A percentile compares a stretch with the other conserved stretches of the same genome.
Conservation (phyloP, 1,140 invertebrate genomes). For the Drosophila tsacasi region DNA sequence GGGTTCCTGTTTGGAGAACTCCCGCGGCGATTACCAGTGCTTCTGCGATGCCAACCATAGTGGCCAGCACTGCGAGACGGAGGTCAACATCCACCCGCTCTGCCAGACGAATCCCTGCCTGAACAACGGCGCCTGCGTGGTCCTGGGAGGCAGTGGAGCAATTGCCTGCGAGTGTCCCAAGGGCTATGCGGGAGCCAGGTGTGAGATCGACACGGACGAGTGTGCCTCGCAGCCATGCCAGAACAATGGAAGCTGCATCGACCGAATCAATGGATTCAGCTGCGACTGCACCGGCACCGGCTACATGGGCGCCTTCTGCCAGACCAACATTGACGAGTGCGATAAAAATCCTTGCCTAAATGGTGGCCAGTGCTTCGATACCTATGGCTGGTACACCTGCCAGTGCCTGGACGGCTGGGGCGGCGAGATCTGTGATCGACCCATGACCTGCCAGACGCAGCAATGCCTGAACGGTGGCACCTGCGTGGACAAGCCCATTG, state of each 20-base stretch:
- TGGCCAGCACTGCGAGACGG: conserved; percentile 92
- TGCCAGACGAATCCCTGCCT: conserved; percentile 91
- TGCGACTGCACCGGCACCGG: conserved; percentile 91
- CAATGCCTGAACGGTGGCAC: conserved; percentile 89
- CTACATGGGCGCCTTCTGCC: conserved; percentile 92
- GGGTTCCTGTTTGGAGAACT: conserved; percentile 90
- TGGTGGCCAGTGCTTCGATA: conserved; percentile 91
- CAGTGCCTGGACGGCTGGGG: conserved; percentile 93
- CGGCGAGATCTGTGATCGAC: conserved; percentile 88
- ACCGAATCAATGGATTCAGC: conserved; percentile 91
- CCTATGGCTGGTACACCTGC: conserved; percentile 93
- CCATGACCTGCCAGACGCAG: conserved; percentile 87
- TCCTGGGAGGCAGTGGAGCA: conserved; percentile 86
- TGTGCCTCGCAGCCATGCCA: conserved; percentile 91
- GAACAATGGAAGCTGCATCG: conserved; percentile 93
- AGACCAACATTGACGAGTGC: conserved; percentile 95
- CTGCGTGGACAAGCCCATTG: conserved; percentile 87
- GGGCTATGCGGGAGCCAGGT: conserved; percentile 88
- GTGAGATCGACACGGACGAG: conserved; percentile 90
- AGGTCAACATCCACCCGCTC: conserved; percentile 88
- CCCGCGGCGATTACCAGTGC: conserved; percentile 91
- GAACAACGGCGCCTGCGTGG: conserved; percentile 90
- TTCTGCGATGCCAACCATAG: conserved; percentile 90
- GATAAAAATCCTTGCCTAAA: conserved; percentile 90
- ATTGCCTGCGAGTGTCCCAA: conserved; percentile 88